Evolutionary conservation across 1,140 invertebrate genomes (phyloP).

Genomic region (Zaprionus camerounensis): DNA sequence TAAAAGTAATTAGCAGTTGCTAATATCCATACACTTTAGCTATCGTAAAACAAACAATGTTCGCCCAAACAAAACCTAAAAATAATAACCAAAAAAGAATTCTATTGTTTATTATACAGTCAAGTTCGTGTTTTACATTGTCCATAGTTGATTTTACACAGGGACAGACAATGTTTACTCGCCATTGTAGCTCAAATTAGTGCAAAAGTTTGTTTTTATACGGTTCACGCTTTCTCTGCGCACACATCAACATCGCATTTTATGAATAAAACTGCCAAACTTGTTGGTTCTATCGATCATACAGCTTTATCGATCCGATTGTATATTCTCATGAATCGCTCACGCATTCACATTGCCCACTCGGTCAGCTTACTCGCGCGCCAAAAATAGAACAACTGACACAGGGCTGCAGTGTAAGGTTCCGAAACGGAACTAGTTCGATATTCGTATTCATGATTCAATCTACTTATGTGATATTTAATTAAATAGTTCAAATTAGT

Average conservation of each 20-base stretch:
- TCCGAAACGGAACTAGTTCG: constrained; percentile 10
- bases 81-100: constrained; percentile 65
- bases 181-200: constrained; percentile 27
- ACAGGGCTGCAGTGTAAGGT: constrained; percentile 28
- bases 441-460: background rate
- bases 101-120: constrained; percentile 65
- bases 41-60: constrained; percentile 74
- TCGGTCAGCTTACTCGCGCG: background rate
- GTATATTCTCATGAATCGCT: constrained; percentile 23
- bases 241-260: constrained; percentile 33
- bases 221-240: background rate
- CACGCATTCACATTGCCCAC: constrained; percentile 4
- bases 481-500: no score
- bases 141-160: constrained; percentile 63
- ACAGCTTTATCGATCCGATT: constrained; percentile 33
- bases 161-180: constrained; percentile 60
- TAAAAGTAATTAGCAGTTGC: constrained; percentile 72
- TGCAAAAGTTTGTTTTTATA: constrained; percentile 53
- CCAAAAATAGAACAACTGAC: constrained; percentile 21
- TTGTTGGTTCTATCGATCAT: constrained; percentile 40
- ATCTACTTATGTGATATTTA: background rate
- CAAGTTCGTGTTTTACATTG: constrained; percentile 48
- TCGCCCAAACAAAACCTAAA: constrained; percentile 50
- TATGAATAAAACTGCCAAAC: constrained; percentile 45
- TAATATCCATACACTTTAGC: constrained; percentile 68